Conservation (phyloP, 2,113 vertebrate genomes). For the Saccopteryx leptura region DNA sequence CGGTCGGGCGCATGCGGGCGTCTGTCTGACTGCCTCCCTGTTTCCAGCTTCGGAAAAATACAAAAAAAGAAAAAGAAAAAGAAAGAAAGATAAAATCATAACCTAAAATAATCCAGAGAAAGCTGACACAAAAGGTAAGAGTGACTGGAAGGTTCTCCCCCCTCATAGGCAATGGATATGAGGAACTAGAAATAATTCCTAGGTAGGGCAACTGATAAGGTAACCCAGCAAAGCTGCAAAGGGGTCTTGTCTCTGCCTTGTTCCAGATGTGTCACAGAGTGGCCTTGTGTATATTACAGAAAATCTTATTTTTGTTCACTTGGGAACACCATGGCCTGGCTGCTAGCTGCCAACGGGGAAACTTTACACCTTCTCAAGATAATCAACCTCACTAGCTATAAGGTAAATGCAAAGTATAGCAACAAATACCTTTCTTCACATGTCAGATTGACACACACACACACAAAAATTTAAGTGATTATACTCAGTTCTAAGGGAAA, state of each 20-base stretch:
- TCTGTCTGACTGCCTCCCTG: too few relatives aligned
- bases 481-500: background rate
- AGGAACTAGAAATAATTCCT: background rate
- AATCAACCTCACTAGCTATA: background rate
- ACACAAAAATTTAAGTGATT: background rate
- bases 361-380: background rate
- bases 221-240: background rate
- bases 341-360: background rate
- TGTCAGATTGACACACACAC: background rate
- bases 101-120: background rate
- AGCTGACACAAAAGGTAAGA: background rate
- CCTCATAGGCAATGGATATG: background rate
- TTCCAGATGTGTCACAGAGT: background rate
- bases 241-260: constrained; percentile 21
- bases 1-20: too few relatives aligned
- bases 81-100: constrained; percentile 16
- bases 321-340: background rate
- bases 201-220: background rate
- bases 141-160: background rate
- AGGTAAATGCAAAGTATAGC: background rate
- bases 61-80: background rate
- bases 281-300: background rate
- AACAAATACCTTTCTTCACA: constrained; percentile 21
- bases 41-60: too few relatives aligned
- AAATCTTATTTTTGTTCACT: background rate